A percentile compares a stretch with the other conserved stretches of the same genome.
Evolutionary conservation across 2,113 vertebrate genomes (phyloP).

Genomic region (Leucopsar rothschildi): DNA sequence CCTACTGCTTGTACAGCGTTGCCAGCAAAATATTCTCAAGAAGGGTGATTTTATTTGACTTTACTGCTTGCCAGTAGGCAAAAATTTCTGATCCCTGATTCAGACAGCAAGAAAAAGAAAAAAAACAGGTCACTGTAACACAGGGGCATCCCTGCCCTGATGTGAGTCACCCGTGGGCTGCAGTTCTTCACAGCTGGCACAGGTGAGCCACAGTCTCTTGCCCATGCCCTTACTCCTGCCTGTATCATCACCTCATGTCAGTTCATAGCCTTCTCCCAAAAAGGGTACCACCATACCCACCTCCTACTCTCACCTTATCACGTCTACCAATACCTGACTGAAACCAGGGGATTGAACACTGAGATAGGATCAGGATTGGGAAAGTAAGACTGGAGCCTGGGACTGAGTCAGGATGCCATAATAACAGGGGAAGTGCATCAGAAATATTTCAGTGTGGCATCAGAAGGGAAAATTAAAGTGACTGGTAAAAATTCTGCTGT

Average conservation of each 20-base stretch:
- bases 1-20: fast-evolving
- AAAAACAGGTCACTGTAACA: neutral
- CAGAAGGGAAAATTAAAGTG: neutral
- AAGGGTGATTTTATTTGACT: neutral
- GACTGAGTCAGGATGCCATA: neutral
- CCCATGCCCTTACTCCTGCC: neutral
- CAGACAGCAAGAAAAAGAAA: neutral
- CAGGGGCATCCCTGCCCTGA: neutral
- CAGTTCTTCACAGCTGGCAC: neutral
- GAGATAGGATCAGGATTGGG: no score
- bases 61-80: neutral
- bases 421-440: neutral
- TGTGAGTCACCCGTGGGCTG: neutral
- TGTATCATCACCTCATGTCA: neutral
- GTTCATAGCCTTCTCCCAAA: neutral
- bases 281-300: neutral
- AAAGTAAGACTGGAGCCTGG: neutral
- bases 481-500: neutral
- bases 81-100: neutral
- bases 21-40: neutral
- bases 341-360: neutral
- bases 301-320: neutral
- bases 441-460: neutral
- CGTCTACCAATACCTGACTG: neutral
- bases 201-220: neutral